Conservation (phyloP, 2,888 invertebrate genomes). For the Coleophora flavipennella region DNA sequence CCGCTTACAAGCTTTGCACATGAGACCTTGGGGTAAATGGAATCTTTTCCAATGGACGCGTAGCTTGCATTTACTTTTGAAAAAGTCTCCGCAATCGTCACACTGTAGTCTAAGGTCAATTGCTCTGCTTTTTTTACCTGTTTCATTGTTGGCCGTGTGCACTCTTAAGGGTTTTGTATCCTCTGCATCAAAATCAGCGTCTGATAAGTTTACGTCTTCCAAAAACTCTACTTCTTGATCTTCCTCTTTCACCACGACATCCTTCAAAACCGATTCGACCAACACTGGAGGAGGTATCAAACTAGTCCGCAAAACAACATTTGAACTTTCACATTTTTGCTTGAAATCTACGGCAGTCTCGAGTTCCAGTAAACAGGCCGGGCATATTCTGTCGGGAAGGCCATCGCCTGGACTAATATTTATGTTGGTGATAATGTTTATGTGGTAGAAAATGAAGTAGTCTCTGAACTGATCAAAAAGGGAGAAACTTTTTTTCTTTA, state of each 20-base stretch:
- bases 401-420: constrained; percentile 40
- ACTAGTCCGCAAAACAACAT: constrained; percentile 26
- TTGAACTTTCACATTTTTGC: constrained; percentile 42
- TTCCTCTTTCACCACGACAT: constrained; percentile 23
- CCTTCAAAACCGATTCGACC: constrained; percentile 6
- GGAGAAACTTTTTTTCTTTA: constrained; percentile 30
- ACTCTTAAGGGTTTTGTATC: constrained; percentile 2
- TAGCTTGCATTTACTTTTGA: constrained; percentile 34
- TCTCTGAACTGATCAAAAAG: constrained; percentile 41
- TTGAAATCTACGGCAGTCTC: constrained; percentile 44
- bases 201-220: constrained; percentile 1
- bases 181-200: constrained; percentile 4
- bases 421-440: constrained; percentile 40
- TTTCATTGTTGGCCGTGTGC: neutral
- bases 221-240: constrained; percentile 11
- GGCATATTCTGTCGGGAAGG: constrained; percentile 47
- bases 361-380: constrained; percentile 40
- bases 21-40: constrained; percentile 19
- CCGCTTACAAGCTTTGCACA: constrained; percentile 27
- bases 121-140: constrained; percentile 17
- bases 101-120: constrained; percentile 34
- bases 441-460: constrained; percentile 34
- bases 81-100: constrained; percentile 28
- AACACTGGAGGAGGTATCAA: neutral
- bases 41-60: constrained; percentile 32